Evolutionary conservation across 2,888 invertebrate species (phyloP).

Genomic region (Camponotus fellah): DNA sequence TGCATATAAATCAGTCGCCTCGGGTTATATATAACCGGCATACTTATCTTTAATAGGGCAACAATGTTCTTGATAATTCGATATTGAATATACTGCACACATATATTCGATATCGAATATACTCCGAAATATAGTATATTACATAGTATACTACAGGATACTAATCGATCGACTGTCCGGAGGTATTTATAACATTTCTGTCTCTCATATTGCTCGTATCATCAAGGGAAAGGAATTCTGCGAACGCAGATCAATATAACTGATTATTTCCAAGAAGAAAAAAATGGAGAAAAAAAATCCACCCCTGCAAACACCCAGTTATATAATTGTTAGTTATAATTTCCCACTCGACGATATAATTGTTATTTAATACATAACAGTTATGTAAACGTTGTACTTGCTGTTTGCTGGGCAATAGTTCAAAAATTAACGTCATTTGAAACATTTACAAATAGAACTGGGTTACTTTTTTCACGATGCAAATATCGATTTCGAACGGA

Average conservation of each 20-base stretch:
- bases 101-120: conserved; percentile 2
- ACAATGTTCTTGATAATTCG: not conserved
- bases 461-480: no score
- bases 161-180: not conserved
- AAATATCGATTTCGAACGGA: no score
- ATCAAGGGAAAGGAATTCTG: not conserved
- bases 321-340: no score
- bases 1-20: conserved; percentile 53
- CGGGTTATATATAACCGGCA: not conserved
- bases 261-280: not conserved
- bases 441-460: no score
- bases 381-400: no score
- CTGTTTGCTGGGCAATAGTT: not conserved
- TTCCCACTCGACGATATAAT: no score
- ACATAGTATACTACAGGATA: not conserved
- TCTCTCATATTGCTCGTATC: not conserved
- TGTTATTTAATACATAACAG: no score
- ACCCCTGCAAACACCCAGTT: no score
- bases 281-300: not conserved
- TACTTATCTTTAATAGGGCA: not conserved
- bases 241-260: not conserved
- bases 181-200: not conserved
- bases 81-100: not conserved
- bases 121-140: not conserved
- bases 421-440: not conserved